These are phyloP conservation scores for Lucilia cuprina DNA, from an alignment of 1,140 invertebrate species.

Conservation along the genomic window DNA sequence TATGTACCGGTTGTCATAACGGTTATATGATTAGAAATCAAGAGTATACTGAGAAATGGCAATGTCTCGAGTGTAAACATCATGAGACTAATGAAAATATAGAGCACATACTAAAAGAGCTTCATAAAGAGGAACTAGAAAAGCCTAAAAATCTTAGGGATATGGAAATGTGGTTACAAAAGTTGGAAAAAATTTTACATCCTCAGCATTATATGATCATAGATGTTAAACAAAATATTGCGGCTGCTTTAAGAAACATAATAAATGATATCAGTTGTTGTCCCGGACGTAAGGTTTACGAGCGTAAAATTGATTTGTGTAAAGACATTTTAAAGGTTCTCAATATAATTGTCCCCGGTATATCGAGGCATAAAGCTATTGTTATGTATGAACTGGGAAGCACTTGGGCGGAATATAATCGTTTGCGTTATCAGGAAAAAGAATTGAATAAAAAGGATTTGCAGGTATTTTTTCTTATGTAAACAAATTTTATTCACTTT, in stretches of 20 bases:
- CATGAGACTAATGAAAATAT: constrained; percentile 47
- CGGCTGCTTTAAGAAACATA: constrained; percentile 67
- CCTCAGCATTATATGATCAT: constrained; percentile 72
- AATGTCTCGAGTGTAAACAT: constrained; percentile 50
- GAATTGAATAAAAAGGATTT: constrained; percentile 42
- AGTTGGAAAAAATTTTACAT: constrained; percentile 67
- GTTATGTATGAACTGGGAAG: constrained; percentile 78
- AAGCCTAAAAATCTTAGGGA: constrained; percentile 56
- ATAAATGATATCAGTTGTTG: constrained; percentile 64
- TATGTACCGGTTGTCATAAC: constrained; percentile 65
- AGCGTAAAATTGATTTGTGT: constrained; percentile 72
- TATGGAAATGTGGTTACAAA: constrained; percentile 68
- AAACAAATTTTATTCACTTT: not conserved
- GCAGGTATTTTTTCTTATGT: not conserved
- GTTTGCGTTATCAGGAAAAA: constrained; percentile 49
- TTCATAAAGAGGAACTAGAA: constrained; percentile 59
- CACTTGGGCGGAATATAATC: constrained; percentile 70
- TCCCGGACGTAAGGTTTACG: constrained; percentile 67
- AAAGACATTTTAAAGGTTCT: constrained; percentile 71
- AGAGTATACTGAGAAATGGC: constrained; percentile 42
- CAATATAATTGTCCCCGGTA: constrained; percentile 74
- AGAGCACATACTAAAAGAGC: constrained; percentile 53
- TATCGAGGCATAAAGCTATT: constrained; percentile 74
- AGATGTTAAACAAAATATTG: constrained; percentile 72
- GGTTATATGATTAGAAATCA: constrained; percentile 50